Conservation (phyloP, 2,888 invertebrate genomes). For the Trissolcus brochymenae region DNA sequence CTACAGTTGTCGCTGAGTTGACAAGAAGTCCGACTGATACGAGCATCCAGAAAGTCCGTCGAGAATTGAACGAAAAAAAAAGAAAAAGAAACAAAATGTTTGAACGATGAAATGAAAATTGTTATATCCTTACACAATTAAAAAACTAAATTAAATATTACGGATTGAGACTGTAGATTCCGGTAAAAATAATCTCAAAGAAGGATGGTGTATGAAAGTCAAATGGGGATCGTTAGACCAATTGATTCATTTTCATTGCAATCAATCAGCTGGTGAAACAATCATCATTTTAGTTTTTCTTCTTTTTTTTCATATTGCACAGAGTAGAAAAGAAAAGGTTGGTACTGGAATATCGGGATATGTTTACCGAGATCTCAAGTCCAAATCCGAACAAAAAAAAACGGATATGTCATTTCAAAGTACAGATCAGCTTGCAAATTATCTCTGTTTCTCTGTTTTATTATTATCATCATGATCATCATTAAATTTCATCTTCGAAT, state of each 20-base stretch:
- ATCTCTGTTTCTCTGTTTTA: conserved; percentile 58
- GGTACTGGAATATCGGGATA: not conserved
- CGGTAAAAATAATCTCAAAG: conserved; percentile 2
- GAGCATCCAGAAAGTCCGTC: conserved; percentile 10
- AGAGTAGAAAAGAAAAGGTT: too few species aligned
- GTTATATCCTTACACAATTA: not conserved
- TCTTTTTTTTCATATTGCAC: too few species aligned
- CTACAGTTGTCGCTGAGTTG: conserved; percentile 10
- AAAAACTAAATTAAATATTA: conserved; percentile 15
- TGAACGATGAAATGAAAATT: conserved; percentile 8
- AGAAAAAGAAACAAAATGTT: conserved; percentile 8
- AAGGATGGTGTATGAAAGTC: too few species aligned
- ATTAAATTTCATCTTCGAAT: conserved; percentile 59
- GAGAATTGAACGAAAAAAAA: conserved; percentile 15
- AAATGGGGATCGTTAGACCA: too few species aligned
- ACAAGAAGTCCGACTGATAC: conserved; percentile 4
- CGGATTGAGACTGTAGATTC: conserved; percentile 2
- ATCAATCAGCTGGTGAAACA: too few species aligned
- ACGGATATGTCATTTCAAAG: conserved; percentile 53
- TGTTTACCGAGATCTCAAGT: conserved; percentile 15
- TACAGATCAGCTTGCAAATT: conserved; percentile 39
- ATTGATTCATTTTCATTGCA: not conserved
- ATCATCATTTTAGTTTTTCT: too few species aligned
- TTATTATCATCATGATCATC: conserved; percentile 52
- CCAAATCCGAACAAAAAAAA: conserved; percentile 8